Percentiles rank a stretch among this genome's conserved stretches.
These are phyloP conservation scores for Helostoma temminkii DNA, from an alignment of 2,797 vertebrate genomes.

Conservation along the genomic window DNA sequence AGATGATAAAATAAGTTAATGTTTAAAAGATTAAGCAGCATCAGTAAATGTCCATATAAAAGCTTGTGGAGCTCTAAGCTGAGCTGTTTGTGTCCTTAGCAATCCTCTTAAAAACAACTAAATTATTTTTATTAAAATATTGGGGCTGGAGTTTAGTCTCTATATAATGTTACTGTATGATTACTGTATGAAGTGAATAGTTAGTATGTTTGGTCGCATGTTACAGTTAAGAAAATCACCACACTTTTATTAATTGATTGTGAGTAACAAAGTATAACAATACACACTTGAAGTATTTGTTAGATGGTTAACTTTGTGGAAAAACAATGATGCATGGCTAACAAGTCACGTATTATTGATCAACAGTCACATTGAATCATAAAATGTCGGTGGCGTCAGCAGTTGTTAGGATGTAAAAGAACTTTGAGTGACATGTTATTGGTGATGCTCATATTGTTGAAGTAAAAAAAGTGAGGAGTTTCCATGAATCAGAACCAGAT, in stretches of 20 bases:
- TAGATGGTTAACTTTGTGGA: neutral
- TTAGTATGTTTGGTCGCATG: neutral
- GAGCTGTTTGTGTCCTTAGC: neutral
- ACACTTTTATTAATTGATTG: neutral
- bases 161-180: neutral
- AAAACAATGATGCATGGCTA: neutral
- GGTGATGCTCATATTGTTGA: conserved; percentile 3
- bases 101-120: neutral
- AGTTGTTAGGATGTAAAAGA: neutral
- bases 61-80: neutral
- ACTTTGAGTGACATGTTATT: neutral
- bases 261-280: neutral
- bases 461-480: conserved; percentile 5
- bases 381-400: neutral
- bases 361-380: neutral
- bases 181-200: neutral
- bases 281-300: neutral
- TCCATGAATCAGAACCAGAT: conserved; percentile 80
- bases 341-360: too few relatives aligned
- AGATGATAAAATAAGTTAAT: neutral
- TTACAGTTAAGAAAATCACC: neutral
- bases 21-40: neutral
- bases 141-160: neutral
- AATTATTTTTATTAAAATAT: neutral
- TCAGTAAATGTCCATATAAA: too few relatives aligned